Evolutionary conservation across 2,797 vertebrate genomes (phyloP).

Genomic region (Chloroceryle amazona): DNA sequence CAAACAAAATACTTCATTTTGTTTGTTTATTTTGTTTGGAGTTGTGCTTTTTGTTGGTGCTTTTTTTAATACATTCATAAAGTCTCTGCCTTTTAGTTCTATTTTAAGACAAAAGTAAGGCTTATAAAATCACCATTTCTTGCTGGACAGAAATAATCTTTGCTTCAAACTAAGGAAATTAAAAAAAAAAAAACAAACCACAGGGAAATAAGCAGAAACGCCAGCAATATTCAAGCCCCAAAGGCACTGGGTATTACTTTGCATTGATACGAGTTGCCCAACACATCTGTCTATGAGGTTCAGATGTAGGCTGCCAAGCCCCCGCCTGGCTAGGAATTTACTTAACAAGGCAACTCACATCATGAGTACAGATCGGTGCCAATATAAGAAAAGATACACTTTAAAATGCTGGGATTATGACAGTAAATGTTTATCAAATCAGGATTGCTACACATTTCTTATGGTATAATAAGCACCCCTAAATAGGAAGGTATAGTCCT

Average conservation of each 20-base stretch:
- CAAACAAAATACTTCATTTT: not conserved
- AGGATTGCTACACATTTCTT: not conserved
- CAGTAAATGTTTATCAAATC: not conserved
- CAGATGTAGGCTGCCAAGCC: not conserved
- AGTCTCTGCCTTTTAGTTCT: not conserved
- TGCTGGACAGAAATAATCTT: not conserved
- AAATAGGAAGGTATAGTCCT: not conserved
- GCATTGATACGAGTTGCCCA: not conserved
- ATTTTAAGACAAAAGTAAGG: not conserved
- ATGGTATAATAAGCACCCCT: not conserved
- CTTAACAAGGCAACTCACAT: not conserved
- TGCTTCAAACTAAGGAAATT: not conserved
- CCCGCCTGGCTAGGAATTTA: not conserved
- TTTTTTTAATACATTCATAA: not conserved
- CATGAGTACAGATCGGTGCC: not conserved
- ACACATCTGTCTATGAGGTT: not conserved
- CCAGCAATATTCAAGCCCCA: not conserved
- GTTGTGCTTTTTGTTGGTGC: not conserved
- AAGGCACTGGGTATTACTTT: not conserved
- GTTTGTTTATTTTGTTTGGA: too few relatives aligned
- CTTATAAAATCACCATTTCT: not conserved
- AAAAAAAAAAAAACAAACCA: not conserved
- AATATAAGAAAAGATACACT: not conserved
- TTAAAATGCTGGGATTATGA: not conserved
- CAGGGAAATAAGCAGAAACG: not conserved